Evolutionary conservation across 2,113 vertebrate species (phyloP), one percentile per base, ranked within the genome.

Genomic region (Calypte anna): DNA sequence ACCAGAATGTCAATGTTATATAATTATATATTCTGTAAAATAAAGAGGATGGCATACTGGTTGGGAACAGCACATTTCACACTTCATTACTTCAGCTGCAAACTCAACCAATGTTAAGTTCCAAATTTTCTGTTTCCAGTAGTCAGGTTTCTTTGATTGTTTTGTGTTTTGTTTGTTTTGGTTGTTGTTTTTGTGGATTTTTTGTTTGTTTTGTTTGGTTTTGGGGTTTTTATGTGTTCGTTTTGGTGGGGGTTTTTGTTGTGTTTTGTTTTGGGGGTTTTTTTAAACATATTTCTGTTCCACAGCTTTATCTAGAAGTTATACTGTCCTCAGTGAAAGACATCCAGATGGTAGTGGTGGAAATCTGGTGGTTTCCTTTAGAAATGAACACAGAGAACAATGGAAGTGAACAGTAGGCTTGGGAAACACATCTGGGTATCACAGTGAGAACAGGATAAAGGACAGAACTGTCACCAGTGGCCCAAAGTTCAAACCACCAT

Each of bases 11-110:
- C 94, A 97, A 95, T 97, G 90, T 62, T 91, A 92, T 76, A 92
- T 96, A 96, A 97, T 94, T 96, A 94, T 86, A 94, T 96, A 97
- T 92, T 91, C 90, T 95, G 76, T 83, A 96, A 97, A 97, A 96
- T 97, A 96, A 98, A 97, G 86, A 94, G 92, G 90, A 83, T 88
- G 85, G 88, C 31, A 3, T 95, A 88, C 80, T 91, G 73, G 53
- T 84, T 88, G 82, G 94, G 82, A 97, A 96, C 11, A 95, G 86
- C 91, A 93, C 93, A 92, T 96, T 97, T 97, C 95, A 96, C 82
- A 96, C 94, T 90, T 97, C 86, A 96, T 97, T 97, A 94, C 89
- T 90, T 95, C 73, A 92, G 79, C 86, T 96, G 86, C 66, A 81
- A 81, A 95, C 75, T 90, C 82, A 92, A 90, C 78, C 70, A 81